Evolutionary conservation across 2,797 vertebrate species (phyloP).

Genomic region (Scyliorhinus canicula): DNA sequence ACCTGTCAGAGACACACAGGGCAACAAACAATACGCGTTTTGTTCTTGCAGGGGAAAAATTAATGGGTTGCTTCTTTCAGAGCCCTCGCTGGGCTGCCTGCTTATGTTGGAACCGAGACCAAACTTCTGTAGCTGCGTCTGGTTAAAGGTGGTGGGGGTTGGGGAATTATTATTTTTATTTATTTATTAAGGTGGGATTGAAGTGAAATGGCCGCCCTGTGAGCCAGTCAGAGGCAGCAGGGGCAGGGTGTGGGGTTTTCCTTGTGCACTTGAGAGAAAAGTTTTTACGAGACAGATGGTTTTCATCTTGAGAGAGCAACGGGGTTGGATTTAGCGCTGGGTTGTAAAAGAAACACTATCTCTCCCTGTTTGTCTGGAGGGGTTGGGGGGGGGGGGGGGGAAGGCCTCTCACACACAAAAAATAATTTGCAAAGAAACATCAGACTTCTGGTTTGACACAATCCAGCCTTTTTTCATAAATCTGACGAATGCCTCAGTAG

Average conservation of each 20-base stretch:
- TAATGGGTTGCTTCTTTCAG: slow-evolving; percentile 21
- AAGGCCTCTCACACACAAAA: too few relatives aligned
- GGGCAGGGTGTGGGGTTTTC: not conserved
- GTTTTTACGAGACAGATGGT: slow-evolving; percentile 62
- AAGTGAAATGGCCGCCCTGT: not conserved
- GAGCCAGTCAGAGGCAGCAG: not conserved
- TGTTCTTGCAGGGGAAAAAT: slow-evolving; percentile 12
- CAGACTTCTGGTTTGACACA: slow-evolving; percentile 27
- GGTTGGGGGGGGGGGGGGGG: too few relatives aligned
- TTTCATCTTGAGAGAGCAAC: slow-evolving; percentile 58
- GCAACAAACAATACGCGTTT: slow-evolving; percentile 22
- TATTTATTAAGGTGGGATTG: not conserved
- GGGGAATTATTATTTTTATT: not conserved
- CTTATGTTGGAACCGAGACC: not conserved
- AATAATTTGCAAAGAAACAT: slow-evolving; percentile 14
- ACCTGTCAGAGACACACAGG: slow-evolving; percentile 18
- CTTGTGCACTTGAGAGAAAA: not conserved
- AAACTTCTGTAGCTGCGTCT: not conserved
- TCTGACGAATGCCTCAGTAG: not conserved
- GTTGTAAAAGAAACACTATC: slow-evolving; percentile 34
- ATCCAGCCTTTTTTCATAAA: slow-evolving; percentile 30
- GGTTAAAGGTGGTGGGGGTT: too few relatives aligned
- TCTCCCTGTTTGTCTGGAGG: slow-evolving; percentile 28
- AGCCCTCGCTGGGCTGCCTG: not conserved
- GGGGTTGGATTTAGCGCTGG: slow-evolving; percentile 32